Conservation (phyloP, 2,888 invertebrate genomes). For the Monoplex corrugatus region DNA sequence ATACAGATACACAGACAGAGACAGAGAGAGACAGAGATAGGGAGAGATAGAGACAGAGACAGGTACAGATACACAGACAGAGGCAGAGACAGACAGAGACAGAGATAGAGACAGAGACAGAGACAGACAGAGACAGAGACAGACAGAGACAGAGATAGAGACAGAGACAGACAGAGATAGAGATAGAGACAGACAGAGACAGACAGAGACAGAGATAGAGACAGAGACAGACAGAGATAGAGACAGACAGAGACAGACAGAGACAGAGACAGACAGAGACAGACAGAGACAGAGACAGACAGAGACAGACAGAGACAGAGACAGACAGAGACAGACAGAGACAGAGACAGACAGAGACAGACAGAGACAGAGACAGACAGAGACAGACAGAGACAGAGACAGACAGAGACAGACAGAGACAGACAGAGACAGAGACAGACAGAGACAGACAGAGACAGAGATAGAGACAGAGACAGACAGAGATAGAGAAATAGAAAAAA, state of each 20-base stretch:
- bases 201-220: slow-evolving; percentile 38
- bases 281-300: background rate
- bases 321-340: slow-evolving; percentile 16
- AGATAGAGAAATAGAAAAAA: background rate
- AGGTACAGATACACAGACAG: no score
- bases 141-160: background rate
- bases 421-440: background rate
- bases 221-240: slow-evolving; percentile 44
- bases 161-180: slow-evolving; percentile 32
- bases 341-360: slow-evolving; percentile 40
- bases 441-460: background rate
- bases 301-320: slow-evolving; percentile 38
- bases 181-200: slow-evolving; percentile 46
- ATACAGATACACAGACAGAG: no score
- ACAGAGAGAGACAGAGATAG: no score
- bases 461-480: background rate
- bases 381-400: slow-evolving; percentile 11
- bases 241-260: slow-evolving; percentile 23
- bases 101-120: no score
- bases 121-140: background rate
- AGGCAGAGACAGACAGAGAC: no score
- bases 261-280: background rate
- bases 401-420: slow-evolving; percentile 22
- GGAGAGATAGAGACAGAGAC: no score
- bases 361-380: background rate